These are phyloP conservation scores for Andrena haemorrhoa DNA, from an alignment of 2,888 invertebrate species.

Conservation along the genomic window DNA sequence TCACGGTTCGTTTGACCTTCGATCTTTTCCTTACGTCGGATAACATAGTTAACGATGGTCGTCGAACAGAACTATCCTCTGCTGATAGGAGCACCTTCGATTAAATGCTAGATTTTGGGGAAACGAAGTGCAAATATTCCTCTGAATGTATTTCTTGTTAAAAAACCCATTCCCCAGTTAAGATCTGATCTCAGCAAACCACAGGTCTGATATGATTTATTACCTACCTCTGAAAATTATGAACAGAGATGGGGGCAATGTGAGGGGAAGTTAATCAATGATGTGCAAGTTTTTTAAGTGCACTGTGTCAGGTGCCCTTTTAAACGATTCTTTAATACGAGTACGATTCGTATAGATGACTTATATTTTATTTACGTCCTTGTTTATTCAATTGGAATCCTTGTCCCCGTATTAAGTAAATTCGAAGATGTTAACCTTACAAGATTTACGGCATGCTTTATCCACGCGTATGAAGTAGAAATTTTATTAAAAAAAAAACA, in stretches of 20 bases:
- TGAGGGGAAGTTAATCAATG: too few relatives aligned
- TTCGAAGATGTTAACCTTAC: background rate
- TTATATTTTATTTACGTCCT: too few relatives aligned
- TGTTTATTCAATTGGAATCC: slow-evolving; percentile 1
- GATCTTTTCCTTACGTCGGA: slow-evolving; percentile 44
- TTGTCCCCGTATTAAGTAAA: background rate
- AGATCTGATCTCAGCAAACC: background rate
- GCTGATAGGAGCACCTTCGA: background rate
- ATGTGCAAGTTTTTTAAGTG: too few relatives aligned
- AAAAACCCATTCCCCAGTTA: slow-evolving; percentile 19
- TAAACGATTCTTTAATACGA: too few relatives aligned
- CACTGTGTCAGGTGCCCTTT: too few relatives aligned
- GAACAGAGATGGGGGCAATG: too few relatives aligned
- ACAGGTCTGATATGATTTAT: slow-evolving; percentile 31
- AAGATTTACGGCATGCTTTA: background rate
- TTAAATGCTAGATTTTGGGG: background rate
- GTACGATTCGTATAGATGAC: too few relatives aligned
- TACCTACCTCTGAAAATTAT: too few relatives aligned
- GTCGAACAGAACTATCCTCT: background rate
- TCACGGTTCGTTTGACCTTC: slow-evolving; percentile 54
- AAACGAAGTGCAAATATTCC: background rate
- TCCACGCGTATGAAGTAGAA: background rate
- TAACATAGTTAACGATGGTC: slow-evolving; percentile 12
- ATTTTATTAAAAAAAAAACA: background rate
- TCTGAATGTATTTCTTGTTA: background rate